These are phyloP conservation scores for Bombus picipes DNA, from an alignment of 1,140 invertebrate species.

Conservation along the genomic window DNA sequence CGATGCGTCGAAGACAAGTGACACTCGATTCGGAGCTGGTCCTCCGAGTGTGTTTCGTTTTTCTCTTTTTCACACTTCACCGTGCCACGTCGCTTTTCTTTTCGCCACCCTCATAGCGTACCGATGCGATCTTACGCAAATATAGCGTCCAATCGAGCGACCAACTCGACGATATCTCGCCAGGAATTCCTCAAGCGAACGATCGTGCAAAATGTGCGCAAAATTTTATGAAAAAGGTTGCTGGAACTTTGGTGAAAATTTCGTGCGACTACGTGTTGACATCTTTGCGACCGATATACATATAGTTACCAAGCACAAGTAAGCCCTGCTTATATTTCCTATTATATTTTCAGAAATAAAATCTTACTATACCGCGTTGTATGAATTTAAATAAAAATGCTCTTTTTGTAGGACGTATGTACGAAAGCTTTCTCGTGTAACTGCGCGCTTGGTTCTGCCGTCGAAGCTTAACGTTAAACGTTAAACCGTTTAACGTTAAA, in stretches of 20 bases:
- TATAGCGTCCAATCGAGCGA: background rate
- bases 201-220: background rate
- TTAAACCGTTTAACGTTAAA: too few relatives aligned
- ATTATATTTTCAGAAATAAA: too few relatives aligned
- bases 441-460: too few relatives aligned
- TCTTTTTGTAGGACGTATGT: too few relatives aligned
- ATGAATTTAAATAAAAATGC: too few relatives aligned
- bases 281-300: too few relatives aligned
- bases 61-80: constrained; percentile 57
- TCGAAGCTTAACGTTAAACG: too few relatives aligned
- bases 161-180: background rate
- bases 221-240: background rate
- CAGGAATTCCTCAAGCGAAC: background rate
- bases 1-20: constrained; percentile 74
- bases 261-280: background rate
- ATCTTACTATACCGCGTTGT: too few relatives aligned
- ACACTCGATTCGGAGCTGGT: constrained; percentile 75
- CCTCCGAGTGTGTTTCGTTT: constrained; percentile 72
- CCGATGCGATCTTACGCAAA: constrained; percentile 4
- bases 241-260: background rate
- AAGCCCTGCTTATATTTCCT: too few relatives aligned
- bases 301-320: too few relatives aligned
- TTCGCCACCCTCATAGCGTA: background rate
- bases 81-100: background rate
- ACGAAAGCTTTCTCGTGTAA: too few relatives aligned